Conservation (phyloP, 2,797 vertebrate species). For the Cirrhinus mrigala region DNA sequence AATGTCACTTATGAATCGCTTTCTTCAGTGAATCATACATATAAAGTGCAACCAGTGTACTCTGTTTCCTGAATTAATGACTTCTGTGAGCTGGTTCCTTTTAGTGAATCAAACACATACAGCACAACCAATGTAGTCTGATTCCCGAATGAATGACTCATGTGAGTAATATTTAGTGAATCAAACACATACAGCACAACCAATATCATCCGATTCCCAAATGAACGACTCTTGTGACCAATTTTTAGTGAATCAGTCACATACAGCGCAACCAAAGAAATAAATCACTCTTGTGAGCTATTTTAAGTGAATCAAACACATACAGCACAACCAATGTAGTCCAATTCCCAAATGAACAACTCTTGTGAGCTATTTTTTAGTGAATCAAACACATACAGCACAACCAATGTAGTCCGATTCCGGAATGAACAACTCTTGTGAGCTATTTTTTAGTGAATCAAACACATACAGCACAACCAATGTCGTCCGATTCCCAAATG, state of each 20-base stretch:
- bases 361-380: no score
- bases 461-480: no score
- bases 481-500: no score
- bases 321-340: no score
- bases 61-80: not conserved
- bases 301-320: no score
- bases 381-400: no score
- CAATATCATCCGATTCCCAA: not conserved
- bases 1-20: not conserved
- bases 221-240: not conserved
- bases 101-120: not conserved
- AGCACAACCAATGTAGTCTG: not conserved
- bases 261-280: not conserved
- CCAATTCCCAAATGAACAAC: no score
- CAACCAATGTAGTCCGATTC: no score
- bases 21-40: not conserved
- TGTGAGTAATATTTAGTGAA: not conserved
- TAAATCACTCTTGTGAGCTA: no score
- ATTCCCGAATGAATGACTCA: not conserved
- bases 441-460: no score
- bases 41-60: not conserved
- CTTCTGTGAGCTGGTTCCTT: not conserved
- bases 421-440: no score
- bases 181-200: not conserved
- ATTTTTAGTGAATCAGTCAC: not conserved